A percentile compares a stretch with the other conserved stretches of the same genome.
These are phyloP conservation scores for Thecophora atra DNA, from an alignment of 2,888 invertebrate genomes.

Conservation along the genomic window DNA sequence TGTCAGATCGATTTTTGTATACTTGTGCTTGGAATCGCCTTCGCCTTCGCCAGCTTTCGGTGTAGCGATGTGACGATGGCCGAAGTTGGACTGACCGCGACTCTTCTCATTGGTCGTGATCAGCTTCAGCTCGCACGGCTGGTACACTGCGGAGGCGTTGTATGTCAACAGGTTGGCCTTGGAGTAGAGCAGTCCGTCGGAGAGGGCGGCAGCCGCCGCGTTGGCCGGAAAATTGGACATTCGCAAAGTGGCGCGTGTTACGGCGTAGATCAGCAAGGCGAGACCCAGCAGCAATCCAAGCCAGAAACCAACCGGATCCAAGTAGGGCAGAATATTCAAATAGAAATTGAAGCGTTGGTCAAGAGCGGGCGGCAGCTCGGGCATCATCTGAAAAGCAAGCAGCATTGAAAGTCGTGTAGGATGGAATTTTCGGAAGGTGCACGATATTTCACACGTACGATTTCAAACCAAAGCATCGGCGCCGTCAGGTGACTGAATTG, in stretches of 20 bases:
- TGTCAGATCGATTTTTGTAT: conserved; percentile 37
- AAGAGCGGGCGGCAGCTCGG: conserved; percentile 72
- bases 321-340: conserved; percentile 75
- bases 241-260: conserved; percentile 59
- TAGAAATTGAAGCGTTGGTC: conserved; percentile 76
- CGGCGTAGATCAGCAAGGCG: conserved; percentile 56
- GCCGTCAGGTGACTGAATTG: conserved; percentile 77
- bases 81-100: conserved; percentile 44
- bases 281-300: conserved; percentile 56
- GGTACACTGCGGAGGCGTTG: conserved; percentile 53
- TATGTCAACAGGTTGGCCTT: conserved; percentile 54
- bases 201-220: conserved; percentile 51
- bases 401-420: no score
- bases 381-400: conserved; percentile 71
- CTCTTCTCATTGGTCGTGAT: conserved; percentile 51
- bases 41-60: background rate
- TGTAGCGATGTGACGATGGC: conserved; percentile 44
- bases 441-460: conserved; percentile 86
- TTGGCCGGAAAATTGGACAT: conserved; percentile 54
- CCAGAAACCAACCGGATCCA: conserved; percentile 68
- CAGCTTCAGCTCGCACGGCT: conserved; percentile 60
- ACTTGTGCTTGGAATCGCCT: conserved; percentile 40
- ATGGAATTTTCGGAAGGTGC: no score
- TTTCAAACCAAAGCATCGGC: conserved; percentile 89
- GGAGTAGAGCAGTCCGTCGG: conserved; percentile 54